These are phyloP conservation scores for Crenuchus spilurus DNA, from an alignment of 2,797 vertebrate species.

Conservation along the genomic window DNA sequence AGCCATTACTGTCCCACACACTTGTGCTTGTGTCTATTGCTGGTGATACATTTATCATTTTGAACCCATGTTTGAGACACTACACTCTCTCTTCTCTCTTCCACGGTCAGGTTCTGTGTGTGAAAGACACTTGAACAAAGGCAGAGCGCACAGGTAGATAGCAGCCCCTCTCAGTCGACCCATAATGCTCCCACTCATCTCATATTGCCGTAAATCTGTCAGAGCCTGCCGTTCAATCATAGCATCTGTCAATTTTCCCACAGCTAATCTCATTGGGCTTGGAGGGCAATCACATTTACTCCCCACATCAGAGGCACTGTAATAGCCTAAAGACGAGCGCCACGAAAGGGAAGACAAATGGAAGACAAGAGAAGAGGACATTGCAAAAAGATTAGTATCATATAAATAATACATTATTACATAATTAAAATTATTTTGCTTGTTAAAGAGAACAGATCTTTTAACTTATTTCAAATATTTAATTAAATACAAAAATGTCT, in stretches of 20 bases:
- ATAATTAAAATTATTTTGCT: too few species aligned
- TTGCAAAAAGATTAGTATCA: too few species aligned
- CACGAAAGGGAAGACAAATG: conserved; percentile 15
- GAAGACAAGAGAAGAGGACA: conserved; percentile 9
- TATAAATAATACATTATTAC: too few species aligned
- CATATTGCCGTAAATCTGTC: conserved; percentile 44
- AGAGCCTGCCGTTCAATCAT: conserved; percentile 34
- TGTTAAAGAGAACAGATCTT: too few species aligned
- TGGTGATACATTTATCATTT: background rate
- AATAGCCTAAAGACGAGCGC: conserved; percentile 49
- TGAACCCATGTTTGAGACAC: background rate
- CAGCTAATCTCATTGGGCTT: conserved; percentile 57
- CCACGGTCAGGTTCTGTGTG: background rate
- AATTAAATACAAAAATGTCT: too few species aligned
- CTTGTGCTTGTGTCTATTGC: background rate
- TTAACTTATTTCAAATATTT: too few species aligned
- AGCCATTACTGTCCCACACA: background rate
- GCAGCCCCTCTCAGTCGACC: background rate
- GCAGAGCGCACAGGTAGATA: background rate
- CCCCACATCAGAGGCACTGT: conserved; percentile 46
- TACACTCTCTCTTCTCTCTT: background rate
- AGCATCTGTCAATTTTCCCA: conserved; percentile 30
- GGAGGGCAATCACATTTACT: conserved; percentile 48
- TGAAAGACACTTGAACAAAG: background rate
- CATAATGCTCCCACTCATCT: background rate